Evolutionary conservation across 2,888 invertebrate species (phyloP).

Genomic region (Scaeva pyrastri): DNA sequence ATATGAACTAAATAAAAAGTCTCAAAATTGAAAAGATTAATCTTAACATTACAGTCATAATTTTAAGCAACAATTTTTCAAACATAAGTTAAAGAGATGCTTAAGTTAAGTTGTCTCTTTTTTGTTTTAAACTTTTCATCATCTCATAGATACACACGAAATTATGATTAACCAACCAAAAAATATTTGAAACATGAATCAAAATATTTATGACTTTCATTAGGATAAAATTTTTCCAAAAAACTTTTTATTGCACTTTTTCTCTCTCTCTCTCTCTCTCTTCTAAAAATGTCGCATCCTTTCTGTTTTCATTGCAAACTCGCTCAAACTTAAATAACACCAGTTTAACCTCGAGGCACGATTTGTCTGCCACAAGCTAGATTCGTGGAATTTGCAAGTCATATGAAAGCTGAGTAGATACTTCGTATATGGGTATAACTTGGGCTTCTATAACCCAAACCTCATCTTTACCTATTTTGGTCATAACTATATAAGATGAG

Average conservation of each 20-base stretch:
- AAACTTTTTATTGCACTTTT: not conserved
- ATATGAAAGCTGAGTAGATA: conserved; percentile 60
- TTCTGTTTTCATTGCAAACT: conserved; percentile 27
- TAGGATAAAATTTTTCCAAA: not conserved
- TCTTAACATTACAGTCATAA: too few species aligned
- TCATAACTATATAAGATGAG: not conserved
- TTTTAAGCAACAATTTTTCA: too few species aligned
- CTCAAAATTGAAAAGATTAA: too few species aligned
- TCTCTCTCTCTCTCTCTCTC: conserved; percentile 37
- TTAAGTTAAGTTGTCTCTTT: too few species aligned
- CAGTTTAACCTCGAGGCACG: conserved; percentile 47
- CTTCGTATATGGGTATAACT: not conserved
- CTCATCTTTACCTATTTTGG: too few species aligned
- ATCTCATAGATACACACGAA: not conserved
- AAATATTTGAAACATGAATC: conserved; percentile 35
- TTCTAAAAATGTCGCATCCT: conserved; percentile 36
- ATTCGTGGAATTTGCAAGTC: conserved; percentile 57
- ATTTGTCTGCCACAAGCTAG: conserved; percentile 42
- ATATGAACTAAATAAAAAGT: too few species aligned
- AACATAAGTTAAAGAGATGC: too few species aligned
- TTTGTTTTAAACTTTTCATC: too few species aligned
- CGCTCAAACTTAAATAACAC: conserved; percentile 24
- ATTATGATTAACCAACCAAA: not conserved
- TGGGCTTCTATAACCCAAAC: not conserved
- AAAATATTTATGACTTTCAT: conserved; percentile 47